These are phyloP conservation scores for Brotula barbata DNA, from an alignment of 2,797 vertebrate species.

Conservation along the genomic window DNA sequence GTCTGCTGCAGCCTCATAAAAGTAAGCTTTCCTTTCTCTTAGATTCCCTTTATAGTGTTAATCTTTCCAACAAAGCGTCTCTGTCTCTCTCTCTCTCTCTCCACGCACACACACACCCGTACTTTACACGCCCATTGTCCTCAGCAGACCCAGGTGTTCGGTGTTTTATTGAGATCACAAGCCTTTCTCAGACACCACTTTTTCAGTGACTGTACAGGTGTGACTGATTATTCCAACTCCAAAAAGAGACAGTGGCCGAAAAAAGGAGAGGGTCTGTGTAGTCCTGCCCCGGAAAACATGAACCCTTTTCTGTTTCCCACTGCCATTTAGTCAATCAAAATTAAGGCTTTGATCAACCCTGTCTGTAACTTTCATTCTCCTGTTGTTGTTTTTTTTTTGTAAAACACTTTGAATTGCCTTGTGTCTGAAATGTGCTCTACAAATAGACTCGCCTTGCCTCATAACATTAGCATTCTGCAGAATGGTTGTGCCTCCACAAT, in stretches of 20 bases:
- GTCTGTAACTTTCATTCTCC: too few species aligned
- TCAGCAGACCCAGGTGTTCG: slow-evolving; percentile 68
- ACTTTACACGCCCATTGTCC: slow-evolving; percentile 36
- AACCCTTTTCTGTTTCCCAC: too few species aligned
- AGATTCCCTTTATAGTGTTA: slow-evolving; percentile 38
- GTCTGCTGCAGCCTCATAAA: slow-evolving; percentile 18
- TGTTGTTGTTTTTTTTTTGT: too few species aligned
- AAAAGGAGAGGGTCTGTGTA: slow-evolving; percentile 28
- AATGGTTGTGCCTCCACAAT: background rate
- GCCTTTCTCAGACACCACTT: slow-evolving; percentile 48
- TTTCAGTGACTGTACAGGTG: slow-evolving; percentile 62
- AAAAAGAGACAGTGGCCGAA: slow-evolving; percentile 47
- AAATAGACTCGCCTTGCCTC: too few species aligned
- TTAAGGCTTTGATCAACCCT: too few species aligned
- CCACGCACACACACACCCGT: background rate
- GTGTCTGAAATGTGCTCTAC: too few species aligned
- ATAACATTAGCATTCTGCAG: background rate
- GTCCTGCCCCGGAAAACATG: slow-evolving; percentile 21
- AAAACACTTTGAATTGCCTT: too few species aligned
- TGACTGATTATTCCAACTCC: slow-evolving; percentile 52
- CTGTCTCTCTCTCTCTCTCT: slow-evolving; percentile 18
- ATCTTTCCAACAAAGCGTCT: slow-evolving; percentile 1
- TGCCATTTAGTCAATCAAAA: too few species aligned
- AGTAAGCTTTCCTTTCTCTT: slow-evolving; percentile 49
- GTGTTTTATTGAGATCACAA: slow-evolving; percentile 59